Conservation (phyloP, 2,797 vertebrate species). For the Enteromius afrohamiltoni region DNA sequence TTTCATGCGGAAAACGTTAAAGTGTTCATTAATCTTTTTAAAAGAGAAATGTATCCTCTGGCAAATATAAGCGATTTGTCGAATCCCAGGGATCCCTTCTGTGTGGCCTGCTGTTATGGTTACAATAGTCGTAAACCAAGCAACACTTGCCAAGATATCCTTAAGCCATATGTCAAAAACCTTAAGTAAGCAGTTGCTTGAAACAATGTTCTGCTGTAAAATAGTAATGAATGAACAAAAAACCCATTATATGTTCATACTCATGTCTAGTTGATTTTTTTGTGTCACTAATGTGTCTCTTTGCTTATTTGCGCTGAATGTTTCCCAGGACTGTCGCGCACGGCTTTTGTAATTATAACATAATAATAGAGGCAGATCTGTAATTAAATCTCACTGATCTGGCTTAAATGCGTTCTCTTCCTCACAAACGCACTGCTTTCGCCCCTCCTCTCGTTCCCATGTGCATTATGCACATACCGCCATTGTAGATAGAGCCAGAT, state of each 20-base stretch:
- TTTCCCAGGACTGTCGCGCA: not conserved
- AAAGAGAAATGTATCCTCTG: not conserved
- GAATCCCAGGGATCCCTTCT: not conserved
- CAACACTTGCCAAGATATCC: conserved; percentile 49
- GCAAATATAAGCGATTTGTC: not conserved
- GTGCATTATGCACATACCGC: conserved; percentile 19
- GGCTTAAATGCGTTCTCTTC: conserved; percentile 28
- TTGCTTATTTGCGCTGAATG: not conserved
- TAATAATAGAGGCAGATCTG: conserved; percentile 40
- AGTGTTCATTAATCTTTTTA: conserved; percentile 28
- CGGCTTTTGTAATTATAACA: conserved; percentile 14
- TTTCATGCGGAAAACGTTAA: conserved; percentile 12
- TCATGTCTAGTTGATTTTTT: not conserved
- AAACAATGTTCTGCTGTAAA: not conserved
- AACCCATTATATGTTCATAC: not conserved
- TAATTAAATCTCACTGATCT: conserved; percentile 45
- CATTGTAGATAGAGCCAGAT: conserved; percentile 31
- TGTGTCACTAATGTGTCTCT: not conserved
- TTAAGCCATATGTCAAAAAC: conserved; percentile 29
- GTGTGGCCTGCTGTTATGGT: conserved; percentile 44
- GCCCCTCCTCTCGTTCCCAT: not conserved
- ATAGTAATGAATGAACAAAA: not conserved
- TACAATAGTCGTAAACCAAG: conserved; percentile 21
- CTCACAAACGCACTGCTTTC: conserved; percentile 19
- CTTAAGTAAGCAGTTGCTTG: conserved; percentile 5